Conservation (phyloP, 2,113 vertebrate genomes). For the Leucoraja erinaceus region DNA sequence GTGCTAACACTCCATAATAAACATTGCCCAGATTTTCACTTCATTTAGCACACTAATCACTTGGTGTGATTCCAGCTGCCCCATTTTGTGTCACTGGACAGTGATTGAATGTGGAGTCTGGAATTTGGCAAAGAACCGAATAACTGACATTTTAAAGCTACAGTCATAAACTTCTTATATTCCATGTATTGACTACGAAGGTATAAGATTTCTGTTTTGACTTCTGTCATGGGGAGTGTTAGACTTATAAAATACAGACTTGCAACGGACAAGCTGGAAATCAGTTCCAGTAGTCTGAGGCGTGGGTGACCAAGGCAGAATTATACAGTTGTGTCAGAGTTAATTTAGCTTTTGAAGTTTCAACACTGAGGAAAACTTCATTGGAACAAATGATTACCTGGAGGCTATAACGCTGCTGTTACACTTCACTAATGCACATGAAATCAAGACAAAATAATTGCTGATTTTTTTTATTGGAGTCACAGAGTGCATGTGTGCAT, state of each 20-base stretch:
- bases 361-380: conserved; percentile 10
- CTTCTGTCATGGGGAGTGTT: background rate
- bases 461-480: background rate
- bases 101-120: conserved; percentile 18
- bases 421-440: background rate
- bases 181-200: background rate
- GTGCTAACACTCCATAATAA: conserved; percentile 22
- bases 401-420: background rate
- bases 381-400: background rate
- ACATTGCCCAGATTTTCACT: conserved; percentile 30
- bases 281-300: background rate
- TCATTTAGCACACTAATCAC: conserved; percentile 29
- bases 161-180: conserved; percentile 8
- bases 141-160: conserved; percentile 4
- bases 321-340: conserved; percentile 8
- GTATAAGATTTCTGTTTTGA: conserved; percentile 7
- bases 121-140: background rate
- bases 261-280: background rate
- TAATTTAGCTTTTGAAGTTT: background rate
- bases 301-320: background rate
- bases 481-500: background rate
- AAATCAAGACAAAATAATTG: background rate
- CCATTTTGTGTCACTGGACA: background rate
- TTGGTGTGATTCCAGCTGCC: conserved; percentile 9
- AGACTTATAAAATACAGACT: background rate